Percentiles rank a stretch among this genome's conserved stretches.
Evolutionary conservation across 2,113 vertebrate genomes (phyloP).

Genomic region (human): DNA sequence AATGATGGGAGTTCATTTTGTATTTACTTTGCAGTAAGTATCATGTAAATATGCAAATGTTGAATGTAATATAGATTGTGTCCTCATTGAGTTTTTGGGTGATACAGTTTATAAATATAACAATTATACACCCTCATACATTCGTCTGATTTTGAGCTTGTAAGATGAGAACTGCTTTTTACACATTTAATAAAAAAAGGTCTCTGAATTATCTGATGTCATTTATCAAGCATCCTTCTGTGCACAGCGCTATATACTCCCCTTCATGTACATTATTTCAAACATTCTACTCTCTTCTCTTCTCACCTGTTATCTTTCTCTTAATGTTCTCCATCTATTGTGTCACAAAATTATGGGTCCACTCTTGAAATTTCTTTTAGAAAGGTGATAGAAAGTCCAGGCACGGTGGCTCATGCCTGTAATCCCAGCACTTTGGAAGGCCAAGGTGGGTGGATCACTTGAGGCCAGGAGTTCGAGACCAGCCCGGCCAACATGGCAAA

Average conservation of each 20-base stretch:
- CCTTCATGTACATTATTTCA: not conserved
- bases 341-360: not conserved
- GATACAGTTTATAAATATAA: slow-evolving; percentile 17
- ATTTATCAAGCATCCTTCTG: not conserved
- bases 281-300: not conserved
- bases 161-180: slow-evolving; percentile 52
- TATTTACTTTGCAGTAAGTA: not conserved
- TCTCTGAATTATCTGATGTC: not conserved
- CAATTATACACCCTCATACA: not conserved
- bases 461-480: no score
- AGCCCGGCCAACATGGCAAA: no score
- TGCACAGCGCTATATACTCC: not conserved
- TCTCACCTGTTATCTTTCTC: not conserved
- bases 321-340: not conserved
- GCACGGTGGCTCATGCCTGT: no score
- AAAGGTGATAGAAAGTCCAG: not conserved
- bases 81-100: slow-evolving; percentile 6
- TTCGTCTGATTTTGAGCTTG: slow-evolving; percentile 56
- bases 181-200: slow-evolving; percentile 58
- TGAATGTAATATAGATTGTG: slow-evolving; percentile 56
- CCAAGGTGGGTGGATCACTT: no score
- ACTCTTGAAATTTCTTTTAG: not conserved
- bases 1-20: not conserved
- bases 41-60: not conserved
- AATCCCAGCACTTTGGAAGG: no score